Percentiles rank a stretch among this genome's conserved stretches.
Conservation (phyloP, 2,113 vertebrate genomes). For the Oreamnos americanus region DNA sequence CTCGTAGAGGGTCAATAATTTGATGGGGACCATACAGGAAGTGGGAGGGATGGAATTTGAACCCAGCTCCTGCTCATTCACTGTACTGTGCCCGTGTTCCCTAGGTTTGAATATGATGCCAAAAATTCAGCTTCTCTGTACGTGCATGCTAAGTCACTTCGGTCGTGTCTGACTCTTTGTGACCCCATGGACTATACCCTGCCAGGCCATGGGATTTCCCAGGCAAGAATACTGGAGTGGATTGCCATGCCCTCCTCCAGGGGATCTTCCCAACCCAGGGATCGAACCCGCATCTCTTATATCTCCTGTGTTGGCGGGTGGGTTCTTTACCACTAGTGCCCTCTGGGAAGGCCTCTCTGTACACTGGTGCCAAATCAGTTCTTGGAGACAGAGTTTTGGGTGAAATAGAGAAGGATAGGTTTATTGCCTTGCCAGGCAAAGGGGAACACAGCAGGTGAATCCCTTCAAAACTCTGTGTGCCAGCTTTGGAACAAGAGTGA, state of each 20-base stretch:
- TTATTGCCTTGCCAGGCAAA: neutral
- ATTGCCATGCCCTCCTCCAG: neutral
- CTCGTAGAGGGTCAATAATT: neutral
- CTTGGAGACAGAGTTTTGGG: neutral
- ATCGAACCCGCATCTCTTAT: neutral
- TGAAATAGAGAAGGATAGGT: neutral
- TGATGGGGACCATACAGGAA: neutral
- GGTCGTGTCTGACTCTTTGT: neutral
- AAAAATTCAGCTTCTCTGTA: neutral
- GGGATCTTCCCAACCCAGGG: neutral
- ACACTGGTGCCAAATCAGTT: neutral
- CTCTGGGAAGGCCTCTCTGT: neutral
- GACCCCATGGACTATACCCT: neutral
- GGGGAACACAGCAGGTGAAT: neutral
- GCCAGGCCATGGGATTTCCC: neutral
- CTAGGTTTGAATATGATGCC: neutral
- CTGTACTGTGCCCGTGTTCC: rapidly evolving
- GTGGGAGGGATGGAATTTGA: neutral
- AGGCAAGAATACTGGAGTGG: neutral
- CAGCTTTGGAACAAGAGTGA: neutral
- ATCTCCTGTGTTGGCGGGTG: neutral
- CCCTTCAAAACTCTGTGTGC: neutral
- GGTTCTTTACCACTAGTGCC: neutral
- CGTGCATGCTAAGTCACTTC: neutral
- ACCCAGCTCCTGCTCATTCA: too few species aligned